phyloP scores from a whole-genome alignment of 2,113 vertebrate genomes.

The Electrona antarctica region DNA sequence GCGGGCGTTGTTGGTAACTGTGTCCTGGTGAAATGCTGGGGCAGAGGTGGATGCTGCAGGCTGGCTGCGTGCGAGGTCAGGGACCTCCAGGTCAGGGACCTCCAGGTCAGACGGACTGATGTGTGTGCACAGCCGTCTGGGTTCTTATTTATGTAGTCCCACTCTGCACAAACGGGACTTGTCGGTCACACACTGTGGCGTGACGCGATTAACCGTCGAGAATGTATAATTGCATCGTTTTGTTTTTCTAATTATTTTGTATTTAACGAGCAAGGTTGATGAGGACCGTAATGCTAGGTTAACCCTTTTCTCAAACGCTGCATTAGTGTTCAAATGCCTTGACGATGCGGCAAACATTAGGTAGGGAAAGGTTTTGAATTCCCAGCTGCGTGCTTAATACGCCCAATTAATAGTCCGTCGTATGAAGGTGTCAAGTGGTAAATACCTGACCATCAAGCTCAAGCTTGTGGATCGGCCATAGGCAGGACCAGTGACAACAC shows the following conservation, averaged over 20 bases:
- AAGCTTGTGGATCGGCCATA: no score
- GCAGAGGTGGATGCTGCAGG: slow-evolving; percentile 6
- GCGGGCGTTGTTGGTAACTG: slow-evolving; percentile 13
- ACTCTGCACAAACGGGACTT: slow-evolving; percentile 29
- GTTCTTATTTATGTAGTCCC: slow-evolving; percentile 46
- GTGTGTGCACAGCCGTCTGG: slow-evolving; percentile 17
- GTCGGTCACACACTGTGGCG: slow-evolving; percentile 20
- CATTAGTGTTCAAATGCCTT: slow-evolving; percentile 48
- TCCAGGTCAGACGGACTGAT: slow-evolving; percentile 29
- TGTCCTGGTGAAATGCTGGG: background rate
- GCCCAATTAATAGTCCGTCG: background rate
- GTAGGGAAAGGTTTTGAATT: no score
- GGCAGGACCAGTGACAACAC: background rate
- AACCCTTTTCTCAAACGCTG: background rate
- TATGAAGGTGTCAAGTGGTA: background rate
- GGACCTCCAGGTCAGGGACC: no score
- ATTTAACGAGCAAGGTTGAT: slow-evolving; percentile 27
- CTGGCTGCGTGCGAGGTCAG: slow-evolving; percentile 37
- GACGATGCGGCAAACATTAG: background rate
- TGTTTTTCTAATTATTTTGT: slow-evolving; percentile 20
- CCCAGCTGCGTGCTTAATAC: no score
- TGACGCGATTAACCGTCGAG: background rate
- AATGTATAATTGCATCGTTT: background rate
- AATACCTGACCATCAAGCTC: background rate
- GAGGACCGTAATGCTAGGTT: slow-evolving; percentile 1